These are phyloP conservation scores for Baccha elongata DNA, from an alignment of 2,888 invertebrate species.

Conservation along the genomic window DNA sequence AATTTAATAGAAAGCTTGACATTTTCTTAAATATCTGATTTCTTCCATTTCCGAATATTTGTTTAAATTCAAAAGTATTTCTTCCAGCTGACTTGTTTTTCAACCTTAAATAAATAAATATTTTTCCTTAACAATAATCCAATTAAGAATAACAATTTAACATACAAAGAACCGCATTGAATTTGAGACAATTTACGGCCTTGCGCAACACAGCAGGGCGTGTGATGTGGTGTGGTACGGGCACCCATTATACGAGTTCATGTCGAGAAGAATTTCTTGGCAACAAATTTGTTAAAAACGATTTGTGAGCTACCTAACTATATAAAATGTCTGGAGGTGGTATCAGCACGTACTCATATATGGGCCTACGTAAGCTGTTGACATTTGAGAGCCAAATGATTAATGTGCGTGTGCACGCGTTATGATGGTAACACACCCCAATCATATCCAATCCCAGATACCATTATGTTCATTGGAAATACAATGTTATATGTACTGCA, in stretches of 20 bases:
- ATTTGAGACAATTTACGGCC: slow-evolving; percentile 46
- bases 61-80: too few relatives aligned
- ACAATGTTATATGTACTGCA: background rate
- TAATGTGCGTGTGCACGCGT: slow-evolving; percentile 44
- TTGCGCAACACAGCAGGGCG: slow-evolving; percentile 63
- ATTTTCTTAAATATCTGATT: too few relatives aligned
- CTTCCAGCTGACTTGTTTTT: background rate
- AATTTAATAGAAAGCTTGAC: too few relatives aligned
- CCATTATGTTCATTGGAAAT: background rate
- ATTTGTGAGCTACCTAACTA: slow-evolving; percentile 51
- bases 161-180: slow-evolving; percentile 25
- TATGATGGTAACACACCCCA: slow-evolving; percentile 61
- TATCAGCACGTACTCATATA: slow-evolving; percentile 5
- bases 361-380: slow-evolving; percentile 58
- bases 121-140: slow-evolving; percentile 18
- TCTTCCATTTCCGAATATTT: too few relatives aligned
- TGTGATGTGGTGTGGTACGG: slow-evolving; percentile 33
- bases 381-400: slow-evolving; percentile 60
- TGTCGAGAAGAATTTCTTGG: slow-evolving; percentile 44
- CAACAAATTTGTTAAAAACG: slow-evolving; percentile 41
- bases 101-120: background rate
- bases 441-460: slow-evolving; percentile 36
- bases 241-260: slow-evolving; percentile 42
- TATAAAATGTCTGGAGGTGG: slow-evolving; percentile 50
- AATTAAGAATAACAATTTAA: slow-evolving; percentile 26